These are phyloP conservation scores for Eurypyga helias DNA, from an alignment of 2,113 vertebrate species.

Conservation along the genomic window DNA sequence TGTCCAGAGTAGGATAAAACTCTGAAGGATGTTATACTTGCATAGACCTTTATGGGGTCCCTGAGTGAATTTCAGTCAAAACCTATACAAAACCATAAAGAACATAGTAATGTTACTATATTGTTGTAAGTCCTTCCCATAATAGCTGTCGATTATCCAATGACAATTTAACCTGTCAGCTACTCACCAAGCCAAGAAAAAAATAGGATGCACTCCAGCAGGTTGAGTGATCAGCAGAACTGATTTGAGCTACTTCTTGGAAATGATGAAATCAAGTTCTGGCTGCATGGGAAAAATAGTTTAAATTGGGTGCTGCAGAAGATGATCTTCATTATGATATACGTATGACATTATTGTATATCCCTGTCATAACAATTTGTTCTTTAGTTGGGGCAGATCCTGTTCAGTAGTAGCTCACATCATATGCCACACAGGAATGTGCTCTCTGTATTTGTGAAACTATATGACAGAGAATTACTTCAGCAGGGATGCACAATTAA, in stretches of 20 bases:
- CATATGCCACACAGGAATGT: fast-evolving
- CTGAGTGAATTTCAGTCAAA: not conserved
- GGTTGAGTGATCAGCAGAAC: not conserved
- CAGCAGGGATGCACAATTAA: not conserved
- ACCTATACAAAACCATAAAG: not conserved
- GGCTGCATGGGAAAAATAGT: not conserved
- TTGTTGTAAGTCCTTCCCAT: not conserved
- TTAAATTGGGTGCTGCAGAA: not conserved
- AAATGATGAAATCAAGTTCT: not conserved
- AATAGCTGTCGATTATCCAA: not conserved
- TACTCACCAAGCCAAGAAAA: not conserved
- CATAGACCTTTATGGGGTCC: not conserved
- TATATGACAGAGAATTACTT: not conserved
- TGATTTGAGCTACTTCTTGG: not conserved
- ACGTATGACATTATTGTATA: not conserved
- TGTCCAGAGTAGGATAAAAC: not conserved
- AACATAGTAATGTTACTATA: not conserved
- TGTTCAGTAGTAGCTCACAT: not conserved
- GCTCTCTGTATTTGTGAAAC: not conserved
- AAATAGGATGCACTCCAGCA: not conserved
- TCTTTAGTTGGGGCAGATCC: not conserved
- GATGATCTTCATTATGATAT: not conserved
- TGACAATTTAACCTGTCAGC: not conserved
- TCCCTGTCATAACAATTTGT: not conserved
- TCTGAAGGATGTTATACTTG: not conserved